Percentiles rank a stretch among this genome's conserved stretches.
phyloP scores from a whole-genome alignment of 2,797 vertebrate species.

The Emydoidea blandingii region DNA sequence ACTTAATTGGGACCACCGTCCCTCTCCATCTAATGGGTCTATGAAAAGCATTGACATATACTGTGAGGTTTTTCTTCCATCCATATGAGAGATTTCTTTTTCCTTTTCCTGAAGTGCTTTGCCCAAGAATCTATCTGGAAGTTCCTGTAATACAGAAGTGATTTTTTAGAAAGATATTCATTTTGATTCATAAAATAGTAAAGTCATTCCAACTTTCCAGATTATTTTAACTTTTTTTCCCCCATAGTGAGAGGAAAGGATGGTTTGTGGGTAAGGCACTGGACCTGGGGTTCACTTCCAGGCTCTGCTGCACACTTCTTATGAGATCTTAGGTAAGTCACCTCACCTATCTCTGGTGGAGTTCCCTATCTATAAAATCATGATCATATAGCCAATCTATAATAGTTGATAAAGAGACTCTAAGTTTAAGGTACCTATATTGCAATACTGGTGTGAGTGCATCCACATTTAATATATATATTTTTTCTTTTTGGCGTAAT shows the following conservation, averaged over 20 bases:
- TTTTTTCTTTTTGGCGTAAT: not conserved
- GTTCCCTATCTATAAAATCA: not conserved
- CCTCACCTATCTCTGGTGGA: not conserved
- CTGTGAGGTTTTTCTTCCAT: not conserved
- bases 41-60: not conserved
- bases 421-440: not conserved
- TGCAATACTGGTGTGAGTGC: not conserved
- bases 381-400: not conserved
- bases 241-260: not conserved
- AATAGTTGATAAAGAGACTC: not conserved
- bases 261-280: not conserved
- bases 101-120: not conserved
- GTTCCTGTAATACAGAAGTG: not conserved
- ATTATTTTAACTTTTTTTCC: not conserved
- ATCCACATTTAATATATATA: not conserved
- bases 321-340: not conserved
- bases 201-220: not conserved
- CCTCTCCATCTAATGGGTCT: not conserved
- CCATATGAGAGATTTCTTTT: not conserved
- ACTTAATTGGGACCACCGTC: not conserved
- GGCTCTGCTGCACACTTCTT: not conserved
- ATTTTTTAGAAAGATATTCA: accelerated
- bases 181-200: not conserved
- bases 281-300: not conserved
- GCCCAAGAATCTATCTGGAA: not conserved